Base-by-base conservation (phyloP, 2,797 vertebrate species). In the Avahi laniger region DNA sequence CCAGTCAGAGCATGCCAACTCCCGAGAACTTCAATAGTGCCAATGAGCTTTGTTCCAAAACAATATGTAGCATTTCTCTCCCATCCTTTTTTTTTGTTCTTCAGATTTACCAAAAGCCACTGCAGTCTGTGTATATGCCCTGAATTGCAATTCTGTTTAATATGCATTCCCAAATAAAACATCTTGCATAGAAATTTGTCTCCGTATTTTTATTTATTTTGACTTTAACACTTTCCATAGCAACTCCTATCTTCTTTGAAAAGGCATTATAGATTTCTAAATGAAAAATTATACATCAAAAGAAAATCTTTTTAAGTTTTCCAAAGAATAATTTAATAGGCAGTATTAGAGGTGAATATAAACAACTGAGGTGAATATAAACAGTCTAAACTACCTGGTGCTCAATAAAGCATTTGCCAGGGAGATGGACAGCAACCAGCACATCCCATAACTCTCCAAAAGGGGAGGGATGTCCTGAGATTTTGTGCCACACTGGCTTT, bases 261-360 rank as follows among this genome's bases (percentile, higher is more conserved):
- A 90, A 59, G 30, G 26, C 22, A 91, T 38, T 79, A 50, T 57
- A 85, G 73, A 89, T 28, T 67, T 65, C 84, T 72, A 73, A 89
- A 84, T 38, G 26, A 96, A 95, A 91, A 87, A 28, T 46, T 72
- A n/a, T 26, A 92, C 65, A 84, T 61, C 17, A 50, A 76, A 94
- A 92, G 22, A 63, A 65, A 43, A 57, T 17, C 22, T 61, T 73
- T 7, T 14, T 61, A 28, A 59, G 43, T 72, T 76, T 73, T 41
- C n/a, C 24, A 57, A 84, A 88, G 57, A 84, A 79, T 59, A 84
- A 83, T 59, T 46, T 75, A 69, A 84, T 46, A 54, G 65, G 52
- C 4, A 20, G 15, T 75, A 87, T 28, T 83, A 54, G 33, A n/a
- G 59, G 1, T 59, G 9, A 80, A 52, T 85, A 54, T 61, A 85